phyloP scores from a whole-genome alignment of 2,113 vertebrate genomes.

The Leuciscus idus region DNA sequence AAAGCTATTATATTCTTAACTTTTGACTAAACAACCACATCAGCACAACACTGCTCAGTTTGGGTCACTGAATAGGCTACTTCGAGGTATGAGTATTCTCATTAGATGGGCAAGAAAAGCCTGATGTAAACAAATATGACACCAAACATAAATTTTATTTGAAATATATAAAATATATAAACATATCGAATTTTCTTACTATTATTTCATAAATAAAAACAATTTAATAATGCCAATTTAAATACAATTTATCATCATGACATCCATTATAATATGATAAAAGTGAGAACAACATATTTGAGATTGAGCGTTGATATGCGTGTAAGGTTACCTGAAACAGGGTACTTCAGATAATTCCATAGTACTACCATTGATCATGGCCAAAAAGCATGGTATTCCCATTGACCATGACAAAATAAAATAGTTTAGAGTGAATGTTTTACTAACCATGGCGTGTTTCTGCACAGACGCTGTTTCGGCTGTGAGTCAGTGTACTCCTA shows the following conservation, averaged over 20 bases:
- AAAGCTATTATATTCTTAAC: too few species aligned
- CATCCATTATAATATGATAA: neutral
- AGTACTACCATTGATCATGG: neutral
- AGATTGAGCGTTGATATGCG: neutral
- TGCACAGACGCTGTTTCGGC: slow-evolving; percentile 29
- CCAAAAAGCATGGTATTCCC: neutral
- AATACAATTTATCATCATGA: neutral
- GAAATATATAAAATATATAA: too few species aligned
- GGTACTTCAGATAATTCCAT: neutral
- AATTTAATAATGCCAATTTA: neutral
- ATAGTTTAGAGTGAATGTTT: neutral
- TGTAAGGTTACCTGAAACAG: neutral
- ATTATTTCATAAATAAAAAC: too few species aligned
- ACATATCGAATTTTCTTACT: too few species aligned
- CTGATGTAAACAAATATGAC: too few species aligned
- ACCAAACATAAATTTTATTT: too few species aligned
- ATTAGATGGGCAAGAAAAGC: too few species aligned
- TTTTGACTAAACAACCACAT: too few species aligned
- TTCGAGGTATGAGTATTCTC: too few species aligned
- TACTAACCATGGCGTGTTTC: slow-evolving; percentile 16
- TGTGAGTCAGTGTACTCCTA: slow-evolving; percentile 41
- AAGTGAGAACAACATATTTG: neutral
- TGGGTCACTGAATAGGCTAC: too few species aligned
- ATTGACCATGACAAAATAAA: neutral
- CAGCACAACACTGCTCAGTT: too few species aligned